Base-by-base conservation (phyloP, 2,888 invertebrate species). In the Drosophila mettleri region DNA sequence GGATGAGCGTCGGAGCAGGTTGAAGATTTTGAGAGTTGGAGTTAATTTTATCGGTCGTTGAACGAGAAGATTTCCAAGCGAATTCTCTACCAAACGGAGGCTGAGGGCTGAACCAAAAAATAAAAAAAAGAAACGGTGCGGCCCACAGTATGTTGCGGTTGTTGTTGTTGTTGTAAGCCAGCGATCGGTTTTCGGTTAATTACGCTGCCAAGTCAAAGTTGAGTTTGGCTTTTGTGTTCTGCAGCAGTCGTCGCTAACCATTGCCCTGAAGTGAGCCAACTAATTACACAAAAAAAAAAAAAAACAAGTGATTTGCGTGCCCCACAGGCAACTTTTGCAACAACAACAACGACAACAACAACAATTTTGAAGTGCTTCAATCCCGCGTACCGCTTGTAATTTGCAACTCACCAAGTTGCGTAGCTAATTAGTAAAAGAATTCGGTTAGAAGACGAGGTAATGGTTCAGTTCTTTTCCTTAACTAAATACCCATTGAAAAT, bases 11-110 rank as follows among this genome's bases (percentile, higher is more conserved):
- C 16, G n/a, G 24, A 16, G 27, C n/a, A 48, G 29, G 36, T 3
- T 14, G 24, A 33, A 39, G 61, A 63, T 39, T 48, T 16, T 53
- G 48, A 69, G 60, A 72, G 67, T 66, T 67, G 58, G 64, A 72
- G 80, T 68, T 80, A 80, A 87, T 87, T 83, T 83, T 82, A 83
- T 86, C 84, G 85, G 85, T 84, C 84, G 78, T 88, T 84, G 88
- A 84, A 84, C 84, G 88, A 71, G 69, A 59, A 64, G 61, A 85
- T 61, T 59, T 68, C 59, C 34, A 68, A 57, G 61, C 77, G 63
- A 74, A 73, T 68, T 63, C 62, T 34, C 14, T n/a, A 43, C 22
- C 43, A 24, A 54, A 33, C 43, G 14, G 9, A 43, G 24, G 33
- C 43, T 33, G 43, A 31, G 54, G 54, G 54, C 74, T 62, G 67